Evolutionary conservation across 1,140 invertebrate species (phyloP).

Genomic region (Pissodes strobi): DNA sequence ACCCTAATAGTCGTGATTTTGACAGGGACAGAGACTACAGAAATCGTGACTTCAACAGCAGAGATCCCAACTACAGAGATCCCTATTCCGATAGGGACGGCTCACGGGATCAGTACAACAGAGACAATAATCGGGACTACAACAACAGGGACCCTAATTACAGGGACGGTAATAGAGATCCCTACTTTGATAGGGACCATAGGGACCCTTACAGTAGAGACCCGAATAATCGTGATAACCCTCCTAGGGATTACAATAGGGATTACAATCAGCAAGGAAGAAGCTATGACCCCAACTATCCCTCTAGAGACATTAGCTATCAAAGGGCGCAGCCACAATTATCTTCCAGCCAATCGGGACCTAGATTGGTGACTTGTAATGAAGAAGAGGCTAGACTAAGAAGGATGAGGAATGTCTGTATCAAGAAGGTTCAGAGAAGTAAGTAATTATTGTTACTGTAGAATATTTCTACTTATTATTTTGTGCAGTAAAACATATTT

Average conservation of each 20-base stretch:
- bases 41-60: constrained; percentile 13
- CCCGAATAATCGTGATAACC: constrained; percentile 32
- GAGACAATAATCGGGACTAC: constrained; percentile 27
- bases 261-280: constrained; percentile 19
- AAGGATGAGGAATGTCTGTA: constrained; percentile 42
- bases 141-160: constrained; percentile 32
- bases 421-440: constrained; percentile 46
- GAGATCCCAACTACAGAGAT: constrained; percentile 16
- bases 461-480: not conserved
- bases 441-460: constrained; percentile 18
- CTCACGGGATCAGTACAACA: constrained; percentile 12
- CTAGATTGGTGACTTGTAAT: constrained; percentile 31
- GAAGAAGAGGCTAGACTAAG: constrained; percentile 36
- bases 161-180: constrained; percentile 26
- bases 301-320: constrained; percentile 19
- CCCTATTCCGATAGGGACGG: constrained; percentile 15
- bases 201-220: constrained; percentile 23
- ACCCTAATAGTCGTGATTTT: constrained; percentile 21
- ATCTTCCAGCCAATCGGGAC: constrained; percentile 16
- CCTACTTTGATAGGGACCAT: constrained; percentile 24
- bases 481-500: not conserved
- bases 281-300: constrained; percentile 31
- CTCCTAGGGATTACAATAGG: constrained; percentile 36
- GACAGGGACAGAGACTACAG: constrained; percentile 23
- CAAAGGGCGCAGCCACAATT: constrained; percentile 12